phyloP scores from a whole-genome alignment of 1,140 invertebrate genomes.

The Colletes gigas region DNA sequence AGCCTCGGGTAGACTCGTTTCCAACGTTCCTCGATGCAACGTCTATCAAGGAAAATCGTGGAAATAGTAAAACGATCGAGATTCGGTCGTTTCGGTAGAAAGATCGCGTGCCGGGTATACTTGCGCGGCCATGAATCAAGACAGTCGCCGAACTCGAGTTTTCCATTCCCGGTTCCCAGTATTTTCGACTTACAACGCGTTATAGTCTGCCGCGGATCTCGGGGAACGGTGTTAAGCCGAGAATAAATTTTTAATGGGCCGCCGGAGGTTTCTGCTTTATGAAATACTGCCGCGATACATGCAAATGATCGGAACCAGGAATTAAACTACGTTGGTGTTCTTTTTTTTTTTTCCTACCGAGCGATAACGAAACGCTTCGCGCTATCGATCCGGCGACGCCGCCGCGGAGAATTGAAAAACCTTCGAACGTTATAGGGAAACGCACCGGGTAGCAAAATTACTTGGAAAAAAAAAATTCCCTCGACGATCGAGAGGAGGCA shows the following conservation, averaged over 20 bases:
- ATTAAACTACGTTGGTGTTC: slow-evolving; percentile 15
- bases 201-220: slow-evolving; percentile 44
- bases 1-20: too few relatives aligned
- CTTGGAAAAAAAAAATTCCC: too few relatives aligned
- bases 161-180: slow-evolving; percentile 34
- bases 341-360: background rate
- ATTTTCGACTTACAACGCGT: slow-evolving; percentile 59
- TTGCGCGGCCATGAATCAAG: slow-evolving; percentile 2
- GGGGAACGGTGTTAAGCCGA: slow-evolving; percentile 57
- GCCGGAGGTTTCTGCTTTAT: slow-evolving; percentile 43
- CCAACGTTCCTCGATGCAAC: too few relatives aligned
- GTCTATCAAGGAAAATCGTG: too few relatives aligned
- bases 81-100: background rate
- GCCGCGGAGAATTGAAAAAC: background rate
- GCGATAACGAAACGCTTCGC: slow-evolving; percentile 15
- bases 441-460: background rate
- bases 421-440: background rate
- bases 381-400: background rate
- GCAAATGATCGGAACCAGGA: slow-evolving; percentile 49
- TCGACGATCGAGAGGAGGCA: too few relatives aligned
- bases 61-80: too few relatives aligned
- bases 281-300: slow-evolving; percentile 57
- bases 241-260: slow-evolving; percentile 65
- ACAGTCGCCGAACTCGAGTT: slow-evolving; percentile 31
- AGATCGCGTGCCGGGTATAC: background rate